Evolutionary conservation across 2,797 vertebrate species (phyloP).

Genomic region (Toxotes lorentzi): DNA sequence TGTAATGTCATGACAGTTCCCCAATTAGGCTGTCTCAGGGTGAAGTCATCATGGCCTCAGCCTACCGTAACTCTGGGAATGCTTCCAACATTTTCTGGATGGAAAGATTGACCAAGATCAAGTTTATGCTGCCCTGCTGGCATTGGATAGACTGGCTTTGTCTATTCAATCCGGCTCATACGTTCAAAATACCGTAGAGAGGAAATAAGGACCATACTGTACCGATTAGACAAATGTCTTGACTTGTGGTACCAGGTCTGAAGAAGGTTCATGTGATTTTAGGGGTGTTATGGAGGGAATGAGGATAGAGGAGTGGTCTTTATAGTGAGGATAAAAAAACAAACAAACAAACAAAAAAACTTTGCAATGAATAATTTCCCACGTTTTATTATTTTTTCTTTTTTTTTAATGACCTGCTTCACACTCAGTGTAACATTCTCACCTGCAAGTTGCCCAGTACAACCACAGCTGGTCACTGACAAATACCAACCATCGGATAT

Average conservation of each 20-base stretch:
- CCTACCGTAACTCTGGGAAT: slow-evolving; percentile 67
- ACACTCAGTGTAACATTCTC: background rate
- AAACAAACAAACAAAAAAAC: background rate
- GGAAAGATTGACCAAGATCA: slow-evolving; percentile 68
- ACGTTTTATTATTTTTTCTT: background rate
- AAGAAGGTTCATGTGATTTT: slow-evolving; percentile 35
- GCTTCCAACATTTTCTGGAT: slow-evolving; percentile 59
- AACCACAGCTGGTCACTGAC: slow-evolving; percentile 3
- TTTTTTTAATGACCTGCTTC: background rate
- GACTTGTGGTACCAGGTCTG: slow-evolving; percentile 25
- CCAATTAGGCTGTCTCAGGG: slow-evolving; percentile 69
- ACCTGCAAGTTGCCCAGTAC: background rate
- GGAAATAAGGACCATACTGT: slow-evolving; percentile 53
- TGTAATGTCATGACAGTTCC: slow-evolving; percentile 69
- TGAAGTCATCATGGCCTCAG: slow-evolving; percentile 68
- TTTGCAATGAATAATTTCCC: slow-evolving; percentile 30
- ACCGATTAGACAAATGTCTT: slow-evolving; percentile 42
- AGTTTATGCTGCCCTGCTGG: slow-evolving; percentile 60
- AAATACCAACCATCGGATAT: slow-evolving; percentile 35
- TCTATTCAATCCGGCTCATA: slow-evolving; percentile 43
- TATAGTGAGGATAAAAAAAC: background rate
- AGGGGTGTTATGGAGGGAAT: slow-evolving; percentile 1
- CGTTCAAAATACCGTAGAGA: slow-evolving; percentile 40
- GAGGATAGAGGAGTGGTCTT: background rate
- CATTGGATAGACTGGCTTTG: slow-evolving; percentile 62